These are phyloP conservation scores for Dasyornis broadbenti DNA, from an alignment of 2,113 vertebrate species.

Conservation along the genomic window DNA sequence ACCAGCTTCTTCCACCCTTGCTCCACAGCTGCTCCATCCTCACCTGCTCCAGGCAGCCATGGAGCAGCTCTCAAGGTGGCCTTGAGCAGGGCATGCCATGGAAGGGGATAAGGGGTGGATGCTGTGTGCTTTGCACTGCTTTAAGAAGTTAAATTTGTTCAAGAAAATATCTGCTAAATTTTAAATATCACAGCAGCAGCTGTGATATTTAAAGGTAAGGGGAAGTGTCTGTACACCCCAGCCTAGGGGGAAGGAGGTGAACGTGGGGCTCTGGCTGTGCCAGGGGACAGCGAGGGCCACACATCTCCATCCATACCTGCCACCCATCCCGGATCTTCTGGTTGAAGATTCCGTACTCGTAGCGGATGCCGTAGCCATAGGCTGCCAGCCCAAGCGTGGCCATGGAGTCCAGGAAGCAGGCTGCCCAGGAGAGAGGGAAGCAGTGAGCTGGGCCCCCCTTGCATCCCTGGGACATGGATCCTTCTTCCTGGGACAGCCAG, in stretches of 20 bases:
- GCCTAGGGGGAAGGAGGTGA: fast-evolving
- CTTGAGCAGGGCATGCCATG: neutral
- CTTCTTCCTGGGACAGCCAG: neutral
- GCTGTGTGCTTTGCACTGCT: fast-evolving
- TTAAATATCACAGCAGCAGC: neutral
- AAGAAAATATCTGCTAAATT: neutral
- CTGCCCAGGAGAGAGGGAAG: conserved; percentile 55
- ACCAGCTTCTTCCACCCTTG: neutral
- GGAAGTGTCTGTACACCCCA: neutral
- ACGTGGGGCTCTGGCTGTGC: fast-evolving
- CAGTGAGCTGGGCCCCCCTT: neutral
- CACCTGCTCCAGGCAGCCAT: fast-evolving
- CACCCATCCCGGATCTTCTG: conserved; percentile 94
- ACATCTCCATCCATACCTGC: conserved; percentile 76
- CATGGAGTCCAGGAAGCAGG: conserved; percentile 97
- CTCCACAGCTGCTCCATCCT: neutral
- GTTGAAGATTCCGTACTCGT: conserved; percentile 98
- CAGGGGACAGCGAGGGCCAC: fast-evolving
- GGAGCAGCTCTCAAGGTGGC: neutral
- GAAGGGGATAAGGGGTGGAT: neutral
- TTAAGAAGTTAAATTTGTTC: neutral
- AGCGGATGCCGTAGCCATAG: conserved; percentile 94
- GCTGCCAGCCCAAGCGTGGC: conserved; percentile 93
- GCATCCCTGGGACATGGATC: neutral
- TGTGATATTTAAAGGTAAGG: neutral